A percentile compares a stretch with the other conserved stretches of the same genome.
Evolutionary conservation across 2,113 vertebrate species (phyloP).

Genomic region (Pteruthius melanotis): DNA sequence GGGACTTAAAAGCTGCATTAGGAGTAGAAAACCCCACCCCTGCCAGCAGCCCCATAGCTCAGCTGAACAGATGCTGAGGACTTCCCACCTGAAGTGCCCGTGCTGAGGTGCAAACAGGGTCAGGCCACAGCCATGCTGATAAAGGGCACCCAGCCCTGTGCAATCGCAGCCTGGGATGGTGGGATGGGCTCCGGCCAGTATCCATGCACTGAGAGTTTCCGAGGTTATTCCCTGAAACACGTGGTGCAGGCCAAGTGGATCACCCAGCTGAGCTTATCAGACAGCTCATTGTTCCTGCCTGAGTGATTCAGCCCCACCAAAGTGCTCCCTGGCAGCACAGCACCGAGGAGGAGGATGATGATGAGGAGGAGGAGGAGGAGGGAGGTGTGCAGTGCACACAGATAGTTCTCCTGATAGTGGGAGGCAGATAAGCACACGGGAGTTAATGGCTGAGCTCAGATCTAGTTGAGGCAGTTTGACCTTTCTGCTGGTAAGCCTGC

Average conservation of each 20-base stretch:
- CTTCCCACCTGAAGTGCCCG: background rate
- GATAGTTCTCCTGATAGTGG: background rate
- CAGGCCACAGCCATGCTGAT: accelerated
- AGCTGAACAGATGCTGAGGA: background rate
- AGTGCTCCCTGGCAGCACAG: background rate
- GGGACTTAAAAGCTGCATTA: background rate
- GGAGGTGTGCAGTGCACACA: background rate
- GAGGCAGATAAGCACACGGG: background rate
- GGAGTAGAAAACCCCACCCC: background rate
- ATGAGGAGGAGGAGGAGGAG: background rate
- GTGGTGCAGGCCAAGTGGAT: background rate
- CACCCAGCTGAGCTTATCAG: background rate
- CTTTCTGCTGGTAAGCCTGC: conserved; percentile 31
- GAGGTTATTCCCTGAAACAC: background rate
- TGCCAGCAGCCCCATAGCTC: background rate
- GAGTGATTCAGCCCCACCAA: conserved; percentile 2
- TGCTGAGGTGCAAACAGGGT: background rate
- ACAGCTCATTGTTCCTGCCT: background rate
- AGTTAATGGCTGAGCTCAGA: conserved; percentile 21
- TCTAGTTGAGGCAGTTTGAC: conserved; percentile 25
- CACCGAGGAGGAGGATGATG: background rate
- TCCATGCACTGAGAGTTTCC: background rate
- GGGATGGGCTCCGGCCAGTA: accelerated
- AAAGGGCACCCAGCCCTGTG: accelerated
- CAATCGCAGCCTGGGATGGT: background rate